Percentiles rank a stretch among this genome's conserved stretches.
Conservation (phyloP, 2,888 invertebrate species). For the Entomobrya multifasciata region DNA sequence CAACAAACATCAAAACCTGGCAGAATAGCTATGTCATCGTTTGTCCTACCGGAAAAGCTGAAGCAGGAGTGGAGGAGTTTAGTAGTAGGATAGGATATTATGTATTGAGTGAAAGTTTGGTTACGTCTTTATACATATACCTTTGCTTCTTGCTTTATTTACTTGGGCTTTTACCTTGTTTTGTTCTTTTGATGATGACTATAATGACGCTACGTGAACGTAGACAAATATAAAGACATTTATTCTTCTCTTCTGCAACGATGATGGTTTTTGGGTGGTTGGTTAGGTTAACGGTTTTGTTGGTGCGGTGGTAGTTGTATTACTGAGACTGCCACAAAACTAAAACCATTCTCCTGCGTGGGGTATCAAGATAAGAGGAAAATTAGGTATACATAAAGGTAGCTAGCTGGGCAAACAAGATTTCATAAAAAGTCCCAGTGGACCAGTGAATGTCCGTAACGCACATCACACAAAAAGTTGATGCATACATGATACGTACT, state of each 20-base stretch:
- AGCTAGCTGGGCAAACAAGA: constrained; percentile 56
- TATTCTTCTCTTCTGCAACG: constrained; percentile 2
- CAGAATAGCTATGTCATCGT: neutral
- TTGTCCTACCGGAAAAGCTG: neutral
- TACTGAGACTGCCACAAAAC: too few species aligned
- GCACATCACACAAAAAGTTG: neutral
- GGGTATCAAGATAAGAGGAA: constrained; percentile 44
- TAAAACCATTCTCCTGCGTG: neutral
- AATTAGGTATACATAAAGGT: constrained; percentile 53
- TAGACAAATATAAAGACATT: constrained; percentile 6
- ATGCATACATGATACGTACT: neutral
- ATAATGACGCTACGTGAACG: neutral
- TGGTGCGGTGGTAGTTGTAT: neutral
- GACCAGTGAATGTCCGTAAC: constrained; percentile 44
- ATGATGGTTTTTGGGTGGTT: neutral
- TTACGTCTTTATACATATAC: constrained; percentile 18
- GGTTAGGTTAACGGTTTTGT: constrained; percentile 11
- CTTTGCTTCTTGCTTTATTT: neutral
- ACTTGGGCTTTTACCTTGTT: neutral
- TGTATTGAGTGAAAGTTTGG: constrained; percentile 9
- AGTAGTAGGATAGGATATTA: neutral
- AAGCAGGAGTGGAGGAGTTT: neutral
- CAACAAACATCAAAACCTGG: neutral
- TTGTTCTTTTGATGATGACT: constrained; percentile 37
- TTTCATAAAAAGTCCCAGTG: constrained; percentile 58